Evolutionary conservation across 2,113 vertebrate genomes (phyloP).

Genomic region (Trichechus manatus): DNA sequence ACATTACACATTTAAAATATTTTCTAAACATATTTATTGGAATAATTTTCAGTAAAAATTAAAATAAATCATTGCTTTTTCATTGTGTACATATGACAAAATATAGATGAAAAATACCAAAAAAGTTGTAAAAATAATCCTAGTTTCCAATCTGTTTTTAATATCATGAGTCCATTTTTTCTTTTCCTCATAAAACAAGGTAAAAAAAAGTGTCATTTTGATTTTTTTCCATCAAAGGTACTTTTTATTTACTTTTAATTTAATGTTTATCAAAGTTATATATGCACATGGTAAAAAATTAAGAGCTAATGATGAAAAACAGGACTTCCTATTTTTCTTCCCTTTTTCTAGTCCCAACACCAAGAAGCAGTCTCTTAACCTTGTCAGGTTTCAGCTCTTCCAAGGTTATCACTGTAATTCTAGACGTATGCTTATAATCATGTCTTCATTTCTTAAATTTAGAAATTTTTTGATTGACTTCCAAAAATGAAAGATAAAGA

Average conservation of each 20-base stretch:
- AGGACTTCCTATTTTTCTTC: neutral
- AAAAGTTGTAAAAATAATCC: constrained; percentile 67
- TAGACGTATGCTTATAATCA: neutral
- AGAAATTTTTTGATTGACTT: neutral
- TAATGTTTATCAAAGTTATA: neutral
- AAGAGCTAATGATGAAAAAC: neutral
- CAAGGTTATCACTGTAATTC: neutral
- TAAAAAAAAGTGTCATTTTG: neutral
- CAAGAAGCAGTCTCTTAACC: neutral
- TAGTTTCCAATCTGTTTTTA: constrained; percentile 71
- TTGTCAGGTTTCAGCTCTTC: neutral
- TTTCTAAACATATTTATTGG: constrained; percentile 82
- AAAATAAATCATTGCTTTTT: constrained; percentile 83
- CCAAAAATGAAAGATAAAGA: neutral
- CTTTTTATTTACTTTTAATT: constrained; percentile 18
- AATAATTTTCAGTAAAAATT: constrained; percentile 82
- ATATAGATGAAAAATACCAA: constrained; percentile 64
- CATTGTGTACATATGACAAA: constrained; percentile 82
- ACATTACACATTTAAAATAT: neutral
- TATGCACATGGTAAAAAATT: neutral
- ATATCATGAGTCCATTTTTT: neutral
- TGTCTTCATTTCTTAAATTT: constrained; percentile 2
- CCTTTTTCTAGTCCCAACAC: neutral
- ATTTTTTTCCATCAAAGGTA: neutral
- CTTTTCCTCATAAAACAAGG: constrained; percentile 6